Evolutionary conservation across 2,888 invertebrate genomes (phyloP).

Genomic region (Pimpla rufipes): DNA sequence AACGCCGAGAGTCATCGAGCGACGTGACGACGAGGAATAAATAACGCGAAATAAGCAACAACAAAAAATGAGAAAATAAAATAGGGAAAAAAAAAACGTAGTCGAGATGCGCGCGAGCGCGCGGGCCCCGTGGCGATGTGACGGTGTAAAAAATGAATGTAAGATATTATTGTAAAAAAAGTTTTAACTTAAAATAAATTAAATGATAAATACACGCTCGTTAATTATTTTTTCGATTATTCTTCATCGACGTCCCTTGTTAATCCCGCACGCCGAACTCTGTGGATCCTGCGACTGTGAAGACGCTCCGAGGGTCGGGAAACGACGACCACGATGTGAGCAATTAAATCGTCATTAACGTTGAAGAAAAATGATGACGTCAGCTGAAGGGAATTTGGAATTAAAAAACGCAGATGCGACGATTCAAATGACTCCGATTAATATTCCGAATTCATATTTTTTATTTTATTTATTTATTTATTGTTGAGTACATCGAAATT

Average conservation of each 20-base stretch:
- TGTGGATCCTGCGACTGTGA: conserved; percentile 5
- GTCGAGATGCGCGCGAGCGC: conserved; percentile 42
- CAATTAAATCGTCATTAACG: conserved; percentile 75
- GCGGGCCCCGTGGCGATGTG: conserved; percentile 72
- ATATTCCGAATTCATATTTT: no score
- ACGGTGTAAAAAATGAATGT: conserved; percentile 82
- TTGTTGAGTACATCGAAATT: no score
- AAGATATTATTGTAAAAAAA: conserved; percentile 85
- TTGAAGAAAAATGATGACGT: neutral
- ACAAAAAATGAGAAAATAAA: conserved; percentile 46
- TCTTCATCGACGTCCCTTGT: no score
- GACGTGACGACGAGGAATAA: conserved; percentile 53
- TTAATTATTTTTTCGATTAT: no score
- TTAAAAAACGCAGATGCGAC: neutral
- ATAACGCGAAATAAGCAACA: conserved; percentile 24
- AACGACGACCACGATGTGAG: conserved; percentile 71
- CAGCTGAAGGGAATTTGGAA: neutral
- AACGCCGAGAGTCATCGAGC: conserved; percentile 55
- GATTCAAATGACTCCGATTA: neutral
- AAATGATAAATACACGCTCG: conserved; percentile 82
- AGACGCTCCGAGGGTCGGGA: neutral
- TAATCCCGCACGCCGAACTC: conserved; percentile 34
- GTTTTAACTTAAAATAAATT: conserved; percentile 86
- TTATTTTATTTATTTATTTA: no score
- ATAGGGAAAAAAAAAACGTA: conserved; percentile 36